Conservation (phyloP, 1,140 invertebrate species). For the Nymphalis io region DNA sequence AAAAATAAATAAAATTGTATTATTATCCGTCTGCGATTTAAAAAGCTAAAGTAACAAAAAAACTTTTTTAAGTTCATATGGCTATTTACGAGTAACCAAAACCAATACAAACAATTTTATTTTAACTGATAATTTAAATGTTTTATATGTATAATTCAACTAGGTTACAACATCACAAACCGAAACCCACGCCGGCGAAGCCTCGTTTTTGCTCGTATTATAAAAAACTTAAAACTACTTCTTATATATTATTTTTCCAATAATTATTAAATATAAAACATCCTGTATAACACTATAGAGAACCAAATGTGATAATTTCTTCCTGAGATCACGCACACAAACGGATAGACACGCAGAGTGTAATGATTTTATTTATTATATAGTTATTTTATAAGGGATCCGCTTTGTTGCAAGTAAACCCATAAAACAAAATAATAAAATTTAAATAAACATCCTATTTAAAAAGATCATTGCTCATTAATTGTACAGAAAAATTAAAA, state of each 20-base stretch:
- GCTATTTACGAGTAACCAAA: too few species aligned
- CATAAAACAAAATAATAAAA: neutral
- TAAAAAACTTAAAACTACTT: too few species aligned
- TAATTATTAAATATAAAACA: neutral
- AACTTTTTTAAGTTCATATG: too few species aligned
- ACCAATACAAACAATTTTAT: too few species aligned
- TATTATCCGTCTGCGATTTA: too few species aligned
- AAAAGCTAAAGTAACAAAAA: too few species aligned
- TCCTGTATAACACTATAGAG: constrained; percentile 29
- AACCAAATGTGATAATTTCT: constrained; percentile 42
- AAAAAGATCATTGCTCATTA: neutral
- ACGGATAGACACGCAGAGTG: constrained; percentile 7
- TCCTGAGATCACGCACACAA: constrained; percentile 36
- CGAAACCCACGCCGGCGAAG: too few species aligned
- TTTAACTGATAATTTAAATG: too few species aligned
- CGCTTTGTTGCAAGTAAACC: neutral
- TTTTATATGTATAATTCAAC: too few species aligned
- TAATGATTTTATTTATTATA: constrained; percentile 46
- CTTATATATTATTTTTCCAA: neutral
- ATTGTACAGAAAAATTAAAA: neutral
- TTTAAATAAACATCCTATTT: neutral
- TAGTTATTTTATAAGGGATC: constrained; percentile 35
- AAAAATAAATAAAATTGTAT: too few species aligned
- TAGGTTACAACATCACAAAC: too few species aligned
- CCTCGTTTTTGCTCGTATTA: too few species aligned